phyloP scores from a whole-genome alignment of 2,888 invertebrate genomes.

The Parelbella ahira region DNA sequence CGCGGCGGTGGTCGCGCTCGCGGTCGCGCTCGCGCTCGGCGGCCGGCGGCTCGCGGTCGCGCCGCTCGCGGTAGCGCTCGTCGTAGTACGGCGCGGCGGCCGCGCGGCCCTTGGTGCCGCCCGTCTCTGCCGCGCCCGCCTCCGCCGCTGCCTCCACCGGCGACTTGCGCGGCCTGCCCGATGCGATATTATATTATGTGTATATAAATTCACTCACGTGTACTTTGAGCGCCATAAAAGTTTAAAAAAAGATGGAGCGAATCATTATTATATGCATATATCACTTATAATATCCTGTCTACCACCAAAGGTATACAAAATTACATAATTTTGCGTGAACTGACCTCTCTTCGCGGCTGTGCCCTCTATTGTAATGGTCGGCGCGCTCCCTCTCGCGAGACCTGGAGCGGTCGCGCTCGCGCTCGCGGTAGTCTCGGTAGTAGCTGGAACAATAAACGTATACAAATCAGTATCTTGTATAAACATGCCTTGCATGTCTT shows the following conservation, averaged over 20 bases:
- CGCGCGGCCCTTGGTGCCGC: slow-evolving; percentile 78
- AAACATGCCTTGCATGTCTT: too few species aligned
- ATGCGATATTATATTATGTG: too few species aligned
- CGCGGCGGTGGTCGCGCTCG: slow-evolving; percentile 65
- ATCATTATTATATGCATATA: too few species aligned
- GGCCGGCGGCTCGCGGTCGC: slow-evolving; percentile 82
- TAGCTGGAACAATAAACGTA: slow-evolving; percentile 60
- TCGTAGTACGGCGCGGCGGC: slow-evolving; percentile 88
- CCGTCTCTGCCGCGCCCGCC: slow-evolving; percentile 66
- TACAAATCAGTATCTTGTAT: not conserved
- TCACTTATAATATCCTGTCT: too few species aligned
- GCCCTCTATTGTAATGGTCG: slow-evolving; percentile 86
- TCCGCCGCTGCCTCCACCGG: slow-evolving; percentile 77
- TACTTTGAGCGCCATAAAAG: too few species aligned
- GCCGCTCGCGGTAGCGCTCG: slow-evolving; percentile 88
- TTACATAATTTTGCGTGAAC: too few species aligned
- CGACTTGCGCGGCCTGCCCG: slow-evolving; percentile 82
- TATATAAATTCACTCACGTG: too few species aligned
- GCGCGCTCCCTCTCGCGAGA: slow-evolving; percentile 87
- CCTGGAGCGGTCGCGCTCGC: slow-evolving; percentile 88
- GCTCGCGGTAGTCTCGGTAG: slow-evolving; percentile 81
- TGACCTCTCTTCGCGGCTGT: slow-evolving; percentile 89
- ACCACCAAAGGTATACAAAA: too few species aligned
- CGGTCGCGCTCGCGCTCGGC: slow-evolving; percentile 81
- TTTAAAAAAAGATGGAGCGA: too few species aligned